phyloP scores from a whole-genome alignment of 1,140 invertebrate species.

The Trialeurodes vaporariorum region DNA sequence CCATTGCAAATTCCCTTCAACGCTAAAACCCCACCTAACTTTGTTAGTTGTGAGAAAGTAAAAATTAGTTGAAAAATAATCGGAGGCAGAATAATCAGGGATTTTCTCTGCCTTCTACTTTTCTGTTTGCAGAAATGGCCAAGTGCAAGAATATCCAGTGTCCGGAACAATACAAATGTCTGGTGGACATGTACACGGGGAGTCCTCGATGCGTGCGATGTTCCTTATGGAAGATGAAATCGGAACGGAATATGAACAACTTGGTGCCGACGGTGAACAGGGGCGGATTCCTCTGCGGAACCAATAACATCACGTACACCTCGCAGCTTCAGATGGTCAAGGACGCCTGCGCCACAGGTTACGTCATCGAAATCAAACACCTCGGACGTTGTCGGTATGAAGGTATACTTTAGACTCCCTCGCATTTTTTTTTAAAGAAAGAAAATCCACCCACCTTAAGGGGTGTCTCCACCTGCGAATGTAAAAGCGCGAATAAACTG shows the following conservation, averaged over 20 bases:
- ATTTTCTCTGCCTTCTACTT: too few relatives aligned
- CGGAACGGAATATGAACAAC: background rate
- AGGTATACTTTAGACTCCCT: background rate
- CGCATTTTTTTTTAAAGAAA: too few relatives aligned
- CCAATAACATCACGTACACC: conserved; percentile 68
- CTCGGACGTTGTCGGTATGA: conserved; percentile 47
- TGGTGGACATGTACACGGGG: conserved; percentile 53
- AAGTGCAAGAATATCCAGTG: conserved; percentile 63
- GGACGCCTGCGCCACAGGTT: conserved; percentile 67
- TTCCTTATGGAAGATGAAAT: conserved; percentile 34
- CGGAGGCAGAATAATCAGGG: too few relatives aligned
- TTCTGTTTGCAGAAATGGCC: conserved; percentile 47
- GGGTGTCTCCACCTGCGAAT: too few relatives aligned
- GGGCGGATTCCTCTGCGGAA: conserved; percentile 55
- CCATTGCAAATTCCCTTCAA: too few relatives aligned
- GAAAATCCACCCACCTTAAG: too few relatives aligned
- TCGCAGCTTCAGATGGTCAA: conserved; percentile 81
- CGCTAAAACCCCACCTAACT: too few relatives aligned
- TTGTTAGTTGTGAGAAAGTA: too few relatives aligned
- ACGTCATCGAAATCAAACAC: conserved; percentile 61
- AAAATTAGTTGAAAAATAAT: too few relatives aligned
- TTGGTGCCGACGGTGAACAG: conserved; percentile 33
- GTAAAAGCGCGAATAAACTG: too few relatives aligned
- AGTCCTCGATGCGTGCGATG: conserved; percentile 67
- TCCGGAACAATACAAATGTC: conserved; percentile 58